A percentile compares a stretch with the other conserved stretches of the same genome.
Evolutionary conservation across 2,797 vertebrate genomes (phyloP).

Genomic region (Pangasius larnaudii): DNA sequence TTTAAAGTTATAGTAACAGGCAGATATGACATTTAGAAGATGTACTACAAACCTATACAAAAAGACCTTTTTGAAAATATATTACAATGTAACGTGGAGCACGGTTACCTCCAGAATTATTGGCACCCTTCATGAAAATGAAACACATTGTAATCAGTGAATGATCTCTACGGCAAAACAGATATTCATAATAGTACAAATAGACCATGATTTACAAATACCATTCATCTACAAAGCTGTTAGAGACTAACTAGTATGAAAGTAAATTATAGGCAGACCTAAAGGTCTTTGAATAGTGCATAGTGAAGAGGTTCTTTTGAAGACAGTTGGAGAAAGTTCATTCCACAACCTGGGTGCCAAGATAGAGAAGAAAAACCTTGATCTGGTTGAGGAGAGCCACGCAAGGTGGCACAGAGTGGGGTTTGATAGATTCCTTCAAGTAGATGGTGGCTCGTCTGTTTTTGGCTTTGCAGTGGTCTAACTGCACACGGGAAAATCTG

Average conservation of each 20-base stretch:
- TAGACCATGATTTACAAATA: neutral
- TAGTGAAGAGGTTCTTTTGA: neutral
- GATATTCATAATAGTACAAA: neutral
- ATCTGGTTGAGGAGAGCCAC: neutral
- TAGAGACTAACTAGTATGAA: neutral
- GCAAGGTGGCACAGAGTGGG: neutral
- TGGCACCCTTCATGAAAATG: neutral
- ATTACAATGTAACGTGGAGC: neutral
- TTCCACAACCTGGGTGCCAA: neutral
- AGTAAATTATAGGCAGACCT: neutral
- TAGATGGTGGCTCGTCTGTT: neutral
- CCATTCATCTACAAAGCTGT: neutral
- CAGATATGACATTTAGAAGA: neutral
- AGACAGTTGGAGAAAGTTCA: neutral
- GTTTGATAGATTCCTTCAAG: neutral
- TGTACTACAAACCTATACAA: neutral
- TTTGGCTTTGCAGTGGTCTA: slow-evolving; percentile 16
- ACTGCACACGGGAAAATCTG: slow-evolving; percentile 8
- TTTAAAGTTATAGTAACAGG: neutral
- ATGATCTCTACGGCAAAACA: neutral
- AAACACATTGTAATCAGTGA: neutral
- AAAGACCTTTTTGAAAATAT: neutral
- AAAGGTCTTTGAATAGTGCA: no score
- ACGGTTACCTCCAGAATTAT: neutral
- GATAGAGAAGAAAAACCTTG: neutral